Evolutionary conservation across 1,140 invertebrate genomes (phyloP), one percentile per base, ranked within the genome.

Genomic region (Hylaeus volcanicus): DNA sequence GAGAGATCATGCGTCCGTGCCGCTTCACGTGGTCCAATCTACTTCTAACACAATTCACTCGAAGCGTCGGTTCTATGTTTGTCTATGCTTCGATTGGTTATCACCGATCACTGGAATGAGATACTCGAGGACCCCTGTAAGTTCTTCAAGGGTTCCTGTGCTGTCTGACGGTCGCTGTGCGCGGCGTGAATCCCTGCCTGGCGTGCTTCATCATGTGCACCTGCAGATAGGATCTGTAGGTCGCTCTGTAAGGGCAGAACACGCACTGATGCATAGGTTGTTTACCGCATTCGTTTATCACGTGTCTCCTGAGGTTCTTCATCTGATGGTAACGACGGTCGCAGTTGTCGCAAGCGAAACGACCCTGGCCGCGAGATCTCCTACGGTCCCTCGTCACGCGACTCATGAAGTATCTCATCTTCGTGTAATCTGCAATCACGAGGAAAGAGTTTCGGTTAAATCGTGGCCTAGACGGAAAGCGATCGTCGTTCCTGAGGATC

Each of bases 181-280:
- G 85, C 45, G 84, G 82, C 64, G 72, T 64, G 37, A 87, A 87
- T 12, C 76, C 74, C 14, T 68, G 60, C 9, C 63, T 80, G 1
- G 85, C 80, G 74, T 93, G 92, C 56, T 91, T 91, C 56, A 83
- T 82, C 77, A 93, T 89, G 81, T 94, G 94, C 55, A 93, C 86
- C 53, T 93, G 91, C 55, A 94, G 87, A 71, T 94, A 93, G 0
- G 92, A 93, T 70, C 90, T 93, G 80, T 91, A 93, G 12, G 91
- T 90, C 0, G 94, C 93, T 65, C 89, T 92, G 80, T 94, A 94
- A 1, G 92, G 87, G 81, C 95, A 95, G 83, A 91, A 91, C n/a
- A 92, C 91, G 87, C 95, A 96, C 58, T 94, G 93, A 79, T 95
- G 93, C 83, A 93, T 93, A 26, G 95, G 95, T 69, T 95, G 94